These are phyloP conservation scores for Metaphire vulgaris DNA, from an alignment of 1,140 invertebrate genomes.

Conservation along the genomic window DNA sequence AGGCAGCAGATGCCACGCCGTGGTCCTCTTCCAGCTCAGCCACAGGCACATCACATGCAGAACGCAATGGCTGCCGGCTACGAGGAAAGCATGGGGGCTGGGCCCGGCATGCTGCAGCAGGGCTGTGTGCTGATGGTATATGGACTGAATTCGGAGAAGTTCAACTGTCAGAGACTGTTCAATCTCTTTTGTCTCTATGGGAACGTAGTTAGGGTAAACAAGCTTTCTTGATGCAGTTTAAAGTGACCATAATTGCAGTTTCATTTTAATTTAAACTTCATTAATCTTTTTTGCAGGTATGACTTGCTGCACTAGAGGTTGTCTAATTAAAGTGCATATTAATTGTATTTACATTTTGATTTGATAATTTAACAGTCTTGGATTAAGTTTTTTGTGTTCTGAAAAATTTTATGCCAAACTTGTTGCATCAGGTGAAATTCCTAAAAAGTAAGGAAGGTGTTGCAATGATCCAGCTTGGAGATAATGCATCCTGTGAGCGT, in stretches of 20 bases:
- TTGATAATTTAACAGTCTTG: not conserved
- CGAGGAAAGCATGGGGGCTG: no score
- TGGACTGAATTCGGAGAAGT: slow-evolving; percentile 81
- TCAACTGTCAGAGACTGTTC: slow-evolving; percentile 92
- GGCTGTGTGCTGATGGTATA: slow-evolving; percentile 97
- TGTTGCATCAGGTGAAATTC: slow-evolving; percentile 79
- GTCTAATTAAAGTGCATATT: not conserved
- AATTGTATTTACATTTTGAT: not conserved
- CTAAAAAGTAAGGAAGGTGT: slow-evolving; percentile 97
- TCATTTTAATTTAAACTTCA: no score
- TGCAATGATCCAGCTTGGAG: slow-evolving; percentile 99
- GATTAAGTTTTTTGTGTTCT: not conserved
- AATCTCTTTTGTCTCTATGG: slow-evolving; percentile 98
- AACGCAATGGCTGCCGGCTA: no score
- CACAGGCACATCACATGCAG: no score
- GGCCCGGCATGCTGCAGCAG: no score
- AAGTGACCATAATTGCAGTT: no score
- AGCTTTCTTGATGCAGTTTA: no score
- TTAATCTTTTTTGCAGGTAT: no score
- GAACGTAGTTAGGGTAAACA: slow-evolving; percentile 85
- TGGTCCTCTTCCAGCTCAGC: no score
- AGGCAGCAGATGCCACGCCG: not conserved
- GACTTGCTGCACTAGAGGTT: not conserved
- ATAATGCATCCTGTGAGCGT: slow-evolving; percentile 83
- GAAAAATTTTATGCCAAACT: no score